phyloP scores from a whole-genome alignment of 2,113 vertebrate genomes.

The Saguinus midas region DNA sequence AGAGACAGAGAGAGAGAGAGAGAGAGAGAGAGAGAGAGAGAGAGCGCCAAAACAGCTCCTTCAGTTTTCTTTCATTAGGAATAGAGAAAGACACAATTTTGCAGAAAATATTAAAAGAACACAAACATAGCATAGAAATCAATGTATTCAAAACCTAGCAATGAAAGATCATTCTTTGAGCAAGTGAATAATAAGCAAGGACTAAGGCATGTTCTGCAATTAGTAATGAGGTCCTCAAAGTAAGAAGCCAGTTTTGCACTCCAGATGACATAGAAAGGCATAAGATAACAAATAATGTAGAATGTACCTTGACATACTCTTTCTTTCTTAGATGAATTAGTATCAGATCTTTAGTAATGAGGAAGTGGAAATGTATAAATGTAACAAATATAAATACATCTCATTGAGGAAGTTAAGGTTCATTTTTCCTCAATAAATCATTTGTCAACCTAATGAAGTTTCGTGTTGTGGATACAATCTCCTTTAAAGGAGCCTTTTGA shows the following conservation, averaged over 20 bases:
- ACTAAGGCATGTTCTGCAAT: neutral
- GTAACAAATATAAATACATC: neutral
- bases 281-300: neutral
- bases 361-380: neutral
- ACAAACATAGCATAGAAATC: conserved; percentile 5
- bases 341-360: neutral
- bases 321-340: neutral
- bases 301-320: neutral
- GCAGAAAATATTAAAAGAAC: conserved; percentile 29
- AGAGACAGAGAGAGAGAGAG: neutral
- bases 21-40: neutral
- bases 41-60: neutral
- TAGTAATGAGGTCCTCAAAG: neutral
- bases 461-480: neutral
- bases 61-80: conserved; percentile 22
- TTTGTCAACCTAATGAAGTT: neutral
- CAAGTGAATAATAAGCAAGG: neutral
- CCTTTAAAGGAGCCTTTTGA: neutral
- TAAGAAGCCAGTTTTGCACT: neutral
- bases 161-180: neutral
- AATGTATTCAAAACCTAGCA: conserved; percentile 4
- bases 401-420: neutral
- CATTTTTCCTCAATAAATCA: neutral
- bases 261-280: neutral
- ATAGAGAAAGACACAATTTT: conserved; percentile 10